Base-by-base conservation (phyloP, 2,113 vertebrate genomes). In the Nestor notabilis region DNA sequence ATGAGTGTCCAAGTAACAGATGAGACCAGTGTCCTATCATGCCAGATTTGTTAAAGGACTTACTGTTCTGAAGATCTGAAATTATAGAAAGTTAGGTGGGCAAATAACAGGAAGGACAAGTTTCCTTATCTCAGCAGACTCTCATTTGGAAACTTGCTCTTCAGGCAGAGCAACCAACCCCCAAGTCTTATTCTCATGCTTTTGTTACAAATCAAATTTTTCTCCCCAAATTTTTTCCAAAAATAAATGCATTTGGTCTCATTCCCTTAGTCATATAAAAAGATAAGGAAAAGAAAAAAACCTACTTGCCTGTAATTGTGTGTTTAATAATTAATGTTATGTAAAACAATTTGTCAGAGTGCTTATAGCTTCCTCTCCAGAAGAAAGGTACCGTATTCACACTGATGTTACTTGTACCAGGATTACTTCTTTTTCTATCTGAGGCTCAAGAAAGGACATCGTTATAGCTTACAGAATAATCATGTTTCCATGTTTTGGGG, bases 121-220 rank as follows among this genome's bases (percentile, higher is more conserved):
- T 79, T 37, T 85, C 8, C 19, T 18, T 44, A 1, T 33, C 2
- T 43, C 18, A 43, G 7, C 12, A 74, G 25, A 35, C 9, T 64
- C 9, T 14, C 1, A 0, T 31, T 44, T 85, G 35, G 25, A 66
- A 78, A 52, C 2, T 23, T 65, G 3, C 5, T 21, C 46, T 87
- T 72, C 27, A 80, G 18, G 23, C 6, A 71, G 3, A 50, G 2
- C 11, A 85, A n/a, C 1, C 2, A 68, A 11, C 2, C 5, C 21
- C 5, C 8, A 41, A 23, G 15, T 24, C 4, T 6, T 68, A 52
- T 3, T 74, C 10, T 64, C 8, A 10, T 13, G 3, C 3, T 27
- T 78, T n/a, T 41, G 4, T 49, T 63, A 14, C 4, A 52, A 65
- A 17, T 0, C 5, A 63, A 27, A 5, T 0, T 17, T 63, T 69